Evolutionary conservation across 1,140 invertebrate genomes (phyloP).

Genomic region (Drosophila sechellia): DNA sequence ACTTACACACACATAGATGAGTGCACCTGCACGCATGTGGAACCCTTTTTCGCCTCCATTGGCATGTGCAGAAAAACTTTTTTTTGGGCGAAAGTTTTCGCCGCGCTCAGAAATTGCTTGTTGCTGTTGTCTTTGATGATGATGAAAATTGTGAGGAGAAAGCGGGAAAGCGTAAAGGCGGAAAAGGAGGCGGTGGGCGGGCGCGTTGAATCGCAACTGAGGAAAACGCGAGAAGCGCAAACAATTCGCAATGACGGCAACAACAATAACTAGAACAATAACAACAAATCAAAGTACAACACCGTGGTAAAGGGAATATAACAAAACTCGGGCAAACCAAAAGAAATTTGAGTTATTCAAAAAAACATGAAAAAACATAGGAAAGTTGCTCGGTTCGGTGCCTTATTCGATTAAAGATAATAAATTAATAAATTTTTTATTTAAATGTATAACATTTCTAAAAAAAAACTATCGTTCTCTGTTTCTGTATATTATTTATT

Average conservation of each 20-base stretch:
- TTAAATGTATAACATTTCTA: too few species aligned
- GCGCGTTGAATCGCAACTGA: slow-evolving; percentile 76
- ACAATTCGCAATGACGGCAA: slow-evolving; percentile 51
- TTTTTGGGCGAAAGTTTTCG: slow-evolving; percentile 69
- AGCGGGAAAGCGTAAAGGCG: slow-evolving; percentile 10
- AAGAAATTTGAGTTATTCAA: slow-evolving; percentile 35
- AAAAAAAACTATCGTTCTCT: not conserved
- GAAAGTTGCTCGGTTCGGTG: not conserved
- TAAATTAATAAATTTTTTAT: not conserved
- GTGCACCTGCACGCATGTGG: slow-evolving; percentile 78
- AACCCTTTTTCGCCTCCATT: slow-evolving; percentile 70
- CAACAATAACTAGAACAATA: slow-evolving; percentile 45
- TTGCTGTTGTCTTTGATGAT: slow-evolving; percentile 37
- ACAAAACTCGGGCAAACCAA: slow-evolving; percentile 45
- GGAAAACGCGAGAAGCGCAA: slow-evolving; percentile 71
- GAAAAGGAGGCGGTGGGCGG: not conserved
- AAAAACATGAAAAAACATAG: slow-evolving; percentile 2
- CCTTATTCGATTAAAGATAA: not conserved
- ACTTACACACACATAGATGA: slow-evolving; percentile 56
- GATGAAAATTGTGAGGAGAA: slow-evolving; percentile 63
- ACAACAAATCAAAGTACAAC: slow-evolving; percentile 62
- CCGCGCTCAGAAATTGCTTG: slow-evolving; percentile 40
- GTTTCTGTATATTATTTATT: too few species aligned
- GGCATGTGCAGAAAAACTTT: slow-evolving; percentile 68
- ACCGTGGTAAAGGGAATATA: slow-evolving; percentile 41